Evolutionary conservation across 2,113 vertebrate species (phyloP).

Genomic region (Okapia johnstoni): DNA sequence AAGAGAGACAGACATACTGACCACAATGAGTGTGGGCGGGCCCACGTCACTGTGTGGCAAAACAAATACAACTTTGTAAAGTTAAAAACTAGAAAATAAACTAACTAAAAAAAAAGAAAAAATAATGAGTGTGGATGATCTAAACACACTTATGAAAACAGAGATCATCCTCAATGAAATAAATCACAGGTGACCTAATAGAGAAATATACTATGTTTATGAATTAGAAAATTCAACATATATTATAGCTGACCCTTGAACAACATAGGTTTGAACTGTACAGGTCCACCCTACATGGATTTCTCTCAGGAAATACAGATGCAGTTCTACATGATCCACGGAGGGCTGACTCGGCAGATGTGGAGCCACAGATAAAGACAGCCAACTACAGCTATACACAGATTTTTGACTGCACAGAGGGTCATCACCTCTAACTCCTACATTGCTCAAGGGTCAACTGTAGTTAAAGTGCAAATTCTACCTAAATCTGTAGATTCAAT

Average conservation of each 20-base stretch:
- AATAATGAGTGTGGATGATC: neutral
- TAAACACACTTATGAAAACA: neutral
- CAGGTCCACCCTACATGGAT: neutral
- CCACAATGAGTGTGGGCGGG: neutral
- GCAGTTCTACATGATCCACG: neutral
- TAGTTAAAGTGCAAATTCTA: neutral
- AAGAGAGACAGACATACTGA: neutral
- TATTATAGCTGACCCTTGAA: neutral
- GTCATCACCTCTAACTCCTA: neutral
- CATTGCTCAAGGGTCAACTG: neutral
- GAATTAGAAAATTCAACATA: neutral
- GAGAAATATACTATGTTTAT: neutral
- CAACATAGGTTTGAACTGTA: neutral
- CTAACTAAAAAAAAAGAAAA: too few species aligned
- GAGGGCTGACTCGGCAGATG: neutral
- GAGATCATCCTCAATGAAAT: neutral
- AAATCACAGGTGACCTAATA: neutral
- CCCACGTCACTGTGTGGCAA: too few species aligned
- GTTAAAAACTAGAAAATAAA: too few species aligned
- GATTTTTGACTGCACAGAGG: neutral
- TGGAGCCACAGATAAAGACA: neutral
- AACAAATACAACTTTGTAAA: too few species aligned
- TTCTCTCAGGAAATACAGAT: neutral
- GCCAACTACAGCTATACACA: neutral
- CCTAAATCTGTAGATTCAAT: neutral